Percentiles rank a stretch among this genome's conserved stretches.
Evolutionary conservation across 2,113 vertebrate genomes (phyloP).

Genomic region (Pithys albifrons): DNA sequence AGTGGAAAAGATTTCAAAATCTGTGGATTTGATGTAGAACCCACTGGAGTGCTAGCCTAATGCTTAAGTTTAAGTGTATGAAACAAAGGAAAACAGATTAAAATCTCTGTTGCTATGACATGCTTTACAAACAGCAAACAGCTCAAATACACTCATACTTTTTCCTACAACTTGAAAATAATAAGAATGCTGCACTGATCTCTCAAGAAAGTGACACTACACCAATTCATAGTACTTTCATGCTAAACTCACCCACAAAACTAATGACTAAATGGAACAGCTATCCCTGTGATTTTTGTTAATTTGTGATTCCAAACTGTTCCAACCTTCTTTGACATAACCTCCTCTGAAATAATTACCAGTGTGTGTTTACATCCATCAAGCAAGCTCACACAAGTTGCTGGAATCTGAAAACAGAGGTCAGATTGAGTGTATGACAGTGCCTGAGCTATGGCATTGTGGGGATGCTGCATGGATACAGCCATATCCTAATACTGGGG

Average conservation of each 20-base stretch:
- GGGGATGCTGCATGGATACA: not conserved
- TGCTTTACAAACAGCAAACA: not conserved
- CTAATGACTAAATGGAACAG: not conserved
- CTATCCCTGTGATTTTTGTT: not conserved
- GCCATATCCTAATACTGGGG: not conserved
- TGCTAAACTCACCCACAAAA: not conserved
- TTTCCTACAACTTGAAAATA: not conserved
- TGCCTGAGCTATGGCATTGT: not conserved
- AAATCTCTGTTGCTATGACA: not conserved
- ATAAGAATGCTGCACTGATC: not conserved
- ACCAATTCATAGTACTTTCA: not conserved
- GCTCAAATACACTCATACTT: not conserved
- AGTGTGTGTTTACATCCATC: not conserved
- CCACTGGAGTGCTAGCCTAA: not conserved
- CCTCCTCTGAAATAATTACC: not conserved
- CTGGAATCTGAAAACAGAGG: not conserved
- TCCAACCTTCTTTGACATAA: not conserved
- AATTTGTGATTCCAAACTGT: not conserved
- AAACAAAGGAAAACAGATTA: not conserved
- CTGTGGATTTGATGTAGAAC: not conserved
- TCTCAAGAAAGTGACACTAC: not conserved
- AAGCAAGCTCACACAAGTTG: not conserved
- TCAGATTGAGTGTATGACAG: not conserved
- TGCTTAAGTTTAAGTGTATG: not conserved
- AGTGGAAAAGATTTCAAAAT: not conserved